Conservation (phyloP, 2,888 invertebrate species). For the Creontiades dilutus region DNA sequence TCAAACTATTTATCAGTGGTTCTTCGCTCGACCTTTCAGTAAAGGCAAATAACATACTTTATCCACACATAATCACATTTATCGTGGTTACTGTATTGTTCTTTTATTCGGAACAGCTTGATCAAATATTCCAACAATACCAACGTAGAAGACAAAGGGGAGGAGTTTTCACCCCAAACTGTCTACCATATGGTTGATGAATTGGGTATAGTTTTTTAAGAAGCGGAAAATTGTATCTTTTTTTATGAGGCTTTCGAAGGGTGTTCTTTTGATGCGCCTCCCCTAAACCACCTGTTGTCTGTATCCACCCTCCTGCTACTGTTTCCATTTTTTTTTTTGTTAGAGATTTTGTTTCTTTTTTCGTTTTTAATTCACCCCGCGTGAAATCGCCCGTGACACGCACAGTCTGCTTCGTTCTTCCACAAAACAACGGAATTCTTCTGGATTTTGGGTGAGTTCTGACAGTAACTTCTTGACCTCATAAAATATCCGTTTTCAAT, state of each 20-base stretch:
- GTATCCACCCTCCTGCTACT: conserved; percentile 24
- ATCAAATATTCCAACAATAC: not conserved
- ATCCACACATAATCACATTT: no score
- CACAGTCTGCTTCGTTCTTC: not conserved
- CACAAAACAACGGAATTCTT: no score
- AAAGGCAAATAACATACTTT: no score
- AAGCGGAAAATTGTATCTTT: not conserved
- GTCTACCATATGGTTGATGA: conserved; percentile 32
- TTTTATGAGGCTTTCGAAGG: not conserved
- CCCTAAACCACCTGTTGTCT: conserved; percentile 33
- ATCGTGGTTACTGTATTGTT: no score
- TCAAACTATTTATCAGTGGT: no score
- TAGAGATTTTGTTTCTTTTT: not conserved
- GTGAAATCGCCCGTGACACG: not conserved
- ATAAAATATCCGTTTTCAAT: no score
- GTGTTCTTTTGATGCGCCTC: conserved; percentile 30
- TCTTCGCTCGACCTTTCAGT: no score
- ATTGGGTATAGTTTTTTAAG: not conserved
- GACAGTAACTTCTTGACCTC: no score
- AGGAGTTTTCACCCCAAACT: not conserved
- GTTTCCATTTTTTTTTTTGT: not conserved
- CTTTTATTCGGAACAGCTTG: no score
- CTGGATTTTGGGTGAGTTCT: no score
- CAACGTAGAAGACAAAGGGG: not conserved
- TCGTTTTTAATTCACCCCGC: not conserved